Conservation (phyloP, 2,888 invertebrate species). For the Tolmerus cingulatus region DNA sequence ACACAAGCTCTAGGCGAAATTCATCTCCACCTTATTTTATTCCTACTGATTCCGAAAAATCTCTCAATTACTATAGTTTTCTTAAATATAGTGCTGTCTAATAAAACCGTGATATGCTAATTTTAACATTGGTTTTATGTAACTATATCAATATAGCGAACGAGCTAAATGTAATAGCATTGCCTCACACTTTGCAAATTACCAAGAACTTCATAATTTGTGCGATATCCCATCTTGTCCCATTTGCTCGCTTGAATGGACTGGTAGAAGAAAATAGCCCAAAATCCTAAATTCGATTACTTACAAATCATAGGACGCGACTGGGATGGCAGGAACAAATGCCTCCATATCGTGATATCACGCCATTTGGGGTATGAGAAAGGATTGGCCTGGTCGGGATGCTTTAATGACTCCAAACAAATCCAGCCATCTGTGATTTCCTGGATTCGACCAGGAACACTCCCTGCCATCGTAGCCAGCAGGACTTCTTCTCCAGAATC, state of each 20-base stretch:
- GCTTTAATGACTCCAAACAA: background rate
- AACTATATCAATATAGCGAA: background rate
- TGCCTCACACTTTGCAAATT: background rate
- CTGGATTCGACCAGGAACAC: background rate
- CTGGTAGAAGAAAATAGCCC: background rate
- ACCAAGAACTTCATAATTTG: background rate
- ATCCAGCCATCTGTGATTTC: slow-evolving; percentile 8
- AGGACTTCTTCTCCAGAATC: background rate
- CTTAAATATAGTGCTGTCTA: background rate
- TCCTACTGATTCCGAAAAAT: background rate
- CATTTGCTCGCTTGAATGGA: background rate
- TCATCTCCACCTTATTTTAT: background rate
- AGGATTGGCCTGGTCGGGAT: background rate
- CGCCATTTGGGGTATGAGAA: background rate
- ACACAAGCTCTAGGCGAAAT: background rate
- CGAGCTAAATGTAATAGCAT: background rate
- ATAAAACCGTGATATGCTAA: background rate
- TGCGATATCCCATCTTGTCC: background rate
- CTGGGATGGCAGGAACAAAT: background rate
- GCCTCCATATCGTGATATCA: background rate
- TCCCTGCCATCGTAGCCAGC: background rate
- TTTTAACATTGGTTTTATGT: background rate
- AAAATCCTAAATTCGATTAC: slow-evolving; percentile 20
- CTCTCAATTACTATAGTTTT: background rate
- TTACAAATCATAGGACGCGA: slow-evolving; percentile 3